phyloP scores from a whole-genome alignment of 2,888 invertebrate genomes.

The Colletes collaris region DNA sequence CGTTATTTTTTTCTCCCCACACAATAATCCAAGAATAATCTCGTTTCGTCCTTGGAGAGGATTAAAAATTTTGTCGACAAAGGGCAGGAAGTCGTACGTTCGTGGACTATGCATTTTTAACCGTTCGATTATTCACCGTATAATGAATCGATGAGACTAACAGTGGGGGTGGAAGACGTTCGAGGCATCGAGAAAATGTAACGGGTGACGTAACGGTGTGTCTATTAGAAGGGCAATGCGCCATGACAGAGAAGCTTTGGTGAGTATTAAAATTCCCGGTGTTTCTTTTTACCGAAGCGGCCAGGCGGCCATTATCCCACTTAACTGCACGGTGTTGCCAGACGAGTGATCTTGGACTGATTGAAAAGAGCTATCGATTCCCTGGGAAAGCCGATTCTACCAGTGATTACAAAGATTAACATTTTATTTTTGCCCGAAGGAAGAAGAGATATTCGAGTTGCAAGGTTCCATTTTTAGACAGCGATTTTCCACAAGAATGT shows the following conservation, averaged over 20 bases:
- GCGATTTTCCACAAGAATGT: not conserved
- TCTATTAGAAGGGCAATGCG: conserved; percentile 62
- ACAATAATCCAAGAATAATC: not conserved
- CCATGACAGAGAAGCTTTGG: conserved; percentile 64
- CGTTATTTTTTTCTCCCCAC: not conserved
- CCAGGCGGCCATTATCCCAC: conserved; percentile 43
- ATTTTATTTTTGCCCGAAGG: not conserved
- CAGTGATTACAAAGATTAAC: not conserved
- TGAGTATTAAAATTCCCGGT: conserved; percentile 57
- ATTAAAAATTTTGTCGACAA: not conserved
- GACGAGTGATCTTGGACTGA: conserved; percentile 37
- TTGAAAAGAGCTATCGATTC: conserved; percentile 27
- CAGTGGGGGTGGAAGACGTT: not conserved
- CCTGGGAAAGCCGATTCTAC: not conserved
- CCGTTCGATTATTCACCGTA: conserved; percentile 15
- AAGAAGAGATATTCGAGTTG: not conserved
- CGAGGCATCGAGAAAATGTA: conserved; percentile 56
- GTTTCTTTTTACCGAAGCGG: conserved; percentile 43
- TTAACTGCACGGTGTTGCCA: conserved; percentile 32
- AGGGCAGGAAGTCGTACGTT: conserved; percentile 17
- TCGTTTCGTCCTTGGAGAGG: not conserved
- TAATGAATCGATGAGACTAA: conserved; percentile 24
- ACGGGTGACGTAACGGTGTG: conserved; percentile 68
- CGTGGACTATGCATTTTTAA: not conserved
- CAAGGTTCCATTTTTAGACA: not conserved